Evolutionary conservation across 2,113 vertebrate genomes (phyloP), one percentile per base, ranked within the genome.

Genomic region (Acrocephalus arundinaceus): DNA sequence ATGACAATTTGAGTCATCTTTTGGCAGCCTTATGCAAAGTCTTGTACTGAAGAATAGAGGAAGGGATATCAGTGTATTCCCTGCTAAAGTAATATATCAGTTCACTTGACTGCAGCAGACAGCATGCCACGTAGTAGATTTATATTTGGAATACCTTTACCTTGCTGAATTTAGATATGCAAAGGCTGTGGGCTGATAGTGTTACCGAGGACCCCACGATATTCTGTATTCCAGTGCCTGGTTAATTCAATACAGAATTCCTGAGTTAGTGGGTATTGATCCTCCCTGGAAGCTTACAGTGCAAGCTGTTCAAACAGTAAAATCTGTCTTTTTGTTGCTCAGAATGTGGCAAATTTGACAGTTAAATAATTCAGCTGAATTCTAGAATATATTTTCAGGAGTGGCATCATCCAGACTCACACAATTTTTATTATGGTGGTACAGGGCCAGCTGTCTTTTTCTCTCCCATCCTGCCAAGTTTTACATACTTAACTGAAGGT

Each of bases 111-210:
- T 92, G 83, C 73, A 87, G 71, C 85, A 96, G 54, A 70, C 74
- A 87, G 72, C 28, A 10, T 35, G 72, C 68, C 58, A 84, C 4
- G 4, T 3, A 0, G 61, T 55, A 52, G 9, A 45, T 74, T 80
- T 95, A 57, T 87, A 71, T 94, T 95, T 89, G 71, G 78, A 81
- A 59, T 16, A 49, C 28, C 28, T 73, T 65, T 76, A 52, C 65
- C 67, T 88, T 87, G n/a, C 72, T 92, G 91, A 80, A 95, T 90
- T 87, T 86, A 68, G 78, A 65, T 79, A 37, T 58, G 79, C 85
- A 85, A 66, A 74, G 24, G 30, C 41, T 83, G 30, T 61, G 46
- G 77, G 85, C 79, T 70, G 67, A 51, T 68, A 41, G n/a, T 43
- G 49, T 93, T 90, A 91, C 78, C 0, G 5, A 83, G 85, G 31